These are phyloP conservation scores for Lutraria lutraria DNA, from an alignment of 2,888 invertebrate species.

Conservation along the genomic window DNA sequence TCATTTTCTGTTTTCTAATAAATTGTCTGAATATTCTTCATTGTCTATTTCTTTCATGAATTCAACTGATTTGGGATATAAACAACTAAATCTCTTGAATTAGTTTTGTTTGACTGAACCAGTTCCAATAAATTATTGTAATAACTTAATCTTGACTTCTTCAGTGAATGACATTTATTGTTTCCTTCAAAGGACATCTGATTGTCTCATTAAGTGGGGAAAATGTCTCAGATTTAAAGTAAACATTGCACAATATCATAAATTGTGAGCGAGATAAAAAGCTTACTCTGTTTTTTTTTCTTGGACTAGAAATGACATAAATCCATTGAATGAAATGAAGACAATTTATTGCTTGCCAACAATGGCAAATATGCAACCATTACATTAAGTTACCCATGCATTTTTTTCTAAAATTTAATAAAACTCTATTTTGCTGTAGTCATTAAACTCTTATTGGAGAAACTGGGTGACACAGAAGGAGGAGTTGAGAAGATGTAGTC, in stretches of 20 bases:
- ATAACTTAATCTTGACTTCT: not conserved
- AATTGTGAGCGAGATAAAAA: not conserved
- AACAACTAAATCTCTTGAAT: not conserved
- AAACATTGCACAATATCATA: not conserved
- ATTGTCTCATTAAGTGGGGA: constrained; percentile 2
- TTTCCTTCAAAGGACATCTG: constrained; percentile 14
- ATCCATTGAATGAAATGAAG: not conserved
- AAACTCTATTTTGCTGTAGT: too few relatives aligned
- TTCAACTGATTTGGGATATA: not conserved
- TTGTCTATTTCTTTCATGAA: not conserved
- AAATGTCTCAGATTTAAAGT: not conserved
- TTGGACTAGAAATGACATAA: not conserved
- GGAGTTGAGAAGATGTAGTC: too few relatives aligned
- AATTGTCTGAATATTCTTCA: not conserved
- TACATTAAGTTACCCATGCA: not conserved
- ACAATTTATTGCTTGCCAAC: not conserved
- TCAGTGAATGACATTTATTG: constrained; percentile 13
- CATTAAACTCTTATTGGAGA: too few relatives aligned
- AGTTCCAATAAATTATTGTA: constrained; percentile 7
- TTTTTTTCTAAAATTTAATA: too few relatives aligned
- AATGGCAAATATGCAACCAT: not conserved
- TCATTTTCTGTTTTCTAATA: not conserved
- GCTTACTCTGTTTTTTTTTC: not conserved
- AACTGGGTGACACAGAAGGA: too few relatives aligned
- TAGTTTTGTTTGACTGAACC: not conserved